Conservation (phyloP, 2,797 vertebrate species). For the Enteromius argenteus region DNA sequence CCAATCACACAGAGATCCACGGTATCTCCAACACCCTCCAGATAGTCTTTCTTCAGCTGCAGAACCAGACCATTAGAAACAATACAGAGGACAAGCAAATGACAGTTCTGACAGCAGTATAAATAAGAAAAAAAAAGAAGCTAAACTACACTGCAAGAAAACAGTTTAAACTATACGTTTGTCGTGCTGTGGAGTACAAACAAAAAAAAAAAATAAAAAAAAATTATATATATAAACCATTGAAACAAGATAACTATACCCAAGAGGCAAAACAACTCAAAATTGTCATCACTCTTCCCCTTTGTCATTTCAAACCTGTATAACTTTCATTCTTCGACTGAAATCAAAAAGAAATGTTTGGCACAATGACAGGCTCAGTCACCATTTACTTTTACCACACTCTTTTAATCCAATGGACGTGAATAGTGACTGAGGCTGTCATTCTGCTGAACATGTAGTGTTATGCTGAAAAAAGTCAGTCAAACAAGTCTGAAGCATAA, state of each 20-base stretch:
- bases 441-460: background rate
- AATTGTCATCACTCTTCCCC: background rate
- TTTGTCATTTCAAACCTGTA: background rate
- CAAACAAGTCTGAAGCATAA: background rate
- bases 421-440: background rate
- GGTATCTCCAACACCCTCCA: slow-evolving; percentile 89
- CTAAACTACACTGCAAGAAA: background rate
- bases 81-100: slow-evolving; percentile 20
- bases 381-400: background rate
- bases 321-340: background rate
- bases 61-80: background rate
- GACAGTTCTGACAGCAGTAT: slow-evolving; percentile 13
- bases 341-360: background rate
- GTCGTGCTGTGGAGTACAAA: background rate
- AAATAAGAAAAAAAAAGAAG: slow-evolving; percentile 5
- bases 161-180: background rate
- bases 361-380: background rate
- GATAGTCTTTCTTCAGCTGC: slow-evolving; percentile 93
- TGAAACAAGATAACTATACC: background rate
- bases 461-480: background rate
- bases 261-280: background rate
- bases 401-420: background rate
- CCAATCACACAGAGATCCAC: slow-evolving; percentile 92
- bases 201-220: background rate
- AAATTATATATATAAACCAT: background rate